Percentiles rank a stretch among this genome's conserved stretches.
Evolutionary conservation across 2,888 invertebrate species (phyloP).

Genomic region (Drosophila rubida): DNA sequence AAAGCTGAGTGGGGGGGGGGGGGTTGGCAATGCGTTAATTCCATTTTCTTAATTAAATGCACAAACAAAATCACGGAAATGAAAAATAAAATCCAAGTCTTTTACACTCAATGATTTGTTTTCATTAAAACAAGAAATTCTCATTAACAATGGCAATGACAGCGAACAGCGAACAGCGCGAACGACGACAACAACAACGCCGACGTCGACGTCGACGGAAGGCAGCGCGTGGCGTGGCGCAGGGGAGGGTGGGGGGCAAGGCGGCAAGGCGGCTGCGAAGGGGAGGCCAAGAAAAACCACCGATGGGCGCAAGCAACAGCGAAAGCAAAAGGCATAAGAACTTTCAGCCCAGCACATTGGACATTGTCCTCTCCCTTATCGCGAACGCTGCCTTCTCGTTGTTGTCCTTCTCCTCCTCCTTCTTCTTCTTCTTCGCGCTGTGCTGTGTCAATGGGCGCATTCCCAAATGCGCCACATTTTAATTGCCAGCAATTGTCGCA

Average conservation of each 20-base stretch:
- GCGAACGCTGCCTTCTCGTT: constrained; percentile 23
- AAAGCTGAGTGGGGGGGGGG: not conserved
- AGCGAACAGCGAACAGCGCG: constrained; percentile 53
- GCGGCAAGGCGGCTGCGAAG: not conserved
- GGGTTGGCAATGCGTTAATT: constrained; percentile 78
- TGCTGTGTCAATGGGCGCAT: constrained; percentile 57
- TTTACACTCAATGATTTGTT: constrained; percentile 84
- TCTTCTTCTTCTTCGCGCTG: constrained; percentile 5
- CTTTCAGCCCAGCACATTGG: constrained; percentile 28
- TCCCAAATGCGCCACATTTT: constrained; percentile 77
- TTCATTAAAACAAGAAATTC: constrained; percentile 84
- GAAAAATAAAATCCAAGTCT: constrained; percentile 82
- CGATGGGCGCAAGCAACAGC: constrained; percentile 52
- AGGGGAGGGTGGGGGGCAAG: not conserved
- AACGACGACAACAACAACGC: constrained; percentile 10
- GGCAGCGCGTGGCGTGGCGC: too few relatives aligned
- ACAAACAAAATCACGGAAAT: constrained; percentile 83
- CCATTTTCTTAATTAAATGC: constrained; percentile 84
- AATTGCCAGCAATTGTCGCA: constrained; percentile 80
- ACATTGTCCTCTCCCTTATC: constrained; percentile 64
- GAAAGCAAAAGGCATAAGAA: constrained; percentile 41
- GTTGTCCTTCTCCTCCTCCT: constrained; percentile 28
- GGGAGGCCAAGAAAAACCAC: constrained; percentile 41
- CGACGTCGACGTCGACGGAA: too few relatives aligned
- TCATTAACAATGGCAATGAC: constrained; percentile 83